Percentiles rank a stretch among this genome's conserved stretches.
phyloP scores from a whole-genome alignment of 2,797 vertebrate species.

The Morus bassanus region DNA sequence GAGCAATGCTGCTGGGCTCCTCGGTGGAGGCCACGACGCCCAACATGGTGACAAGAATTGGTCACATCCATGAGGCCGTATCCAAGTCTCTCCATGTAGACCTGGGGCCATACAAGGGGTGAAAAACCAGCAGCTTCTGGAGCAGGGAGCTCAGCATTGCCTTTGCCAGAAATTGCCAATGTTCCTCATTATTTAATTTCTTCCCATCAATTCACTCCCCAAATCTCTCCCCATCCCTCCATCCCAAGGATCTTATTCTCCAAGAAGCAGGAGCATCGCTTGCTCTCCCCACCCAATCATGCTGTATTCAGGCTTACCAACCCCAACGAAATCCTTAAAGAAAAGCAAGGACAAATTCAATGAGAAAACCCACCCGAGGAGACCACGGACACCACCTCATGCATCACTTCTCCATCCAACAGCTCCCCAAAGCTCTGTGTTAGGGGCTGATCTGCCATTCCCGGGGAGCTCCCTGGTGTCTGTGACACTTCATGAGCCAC shows the following conservation, averaged over 20 bases:
- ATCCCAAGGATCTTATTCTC: neutral
- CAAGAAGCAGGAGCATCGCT: neutral
- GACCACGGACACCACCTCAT: fast-evolving
- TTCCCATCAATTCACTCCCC: neutral
- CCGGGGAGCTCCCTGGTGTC: neutral
- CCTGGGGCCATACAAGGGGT: neutral
- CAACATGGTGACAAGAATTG: neutral
- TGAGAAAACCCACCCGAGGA: neutral
- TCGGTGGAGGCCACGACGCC: neutral
- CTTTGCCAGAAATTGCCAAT: neutral
- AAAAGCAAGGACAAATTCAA: neutral
- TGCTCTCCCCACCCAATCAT: neutral
- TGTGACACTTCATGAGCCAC: neutral
- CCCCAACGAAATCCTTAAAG: neutral
- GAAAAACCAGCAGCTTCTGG: neutral
- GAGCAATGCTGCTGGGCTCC: neutral
- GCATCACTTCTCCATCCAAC: neutral
- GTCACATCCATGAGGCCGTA: neutral
- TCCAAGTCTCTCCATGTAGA: neutral
- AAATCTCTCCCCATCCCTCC: neutral
- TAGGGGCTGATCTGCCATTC: neutral
- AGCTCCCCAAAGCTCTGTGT: neutral
- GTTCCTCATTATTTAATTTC: neutral
- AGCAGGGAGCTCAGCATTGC: neutral
- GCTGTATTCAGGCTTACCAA: neutral